Percentiles rank a stretch among this genome's conserved stretches.
These are phyloP conservation scores for Cichlasoma orientale DNA, from an alignment of 2,797 vertebrate genomes.

Conservation along the genomic window DNA sequence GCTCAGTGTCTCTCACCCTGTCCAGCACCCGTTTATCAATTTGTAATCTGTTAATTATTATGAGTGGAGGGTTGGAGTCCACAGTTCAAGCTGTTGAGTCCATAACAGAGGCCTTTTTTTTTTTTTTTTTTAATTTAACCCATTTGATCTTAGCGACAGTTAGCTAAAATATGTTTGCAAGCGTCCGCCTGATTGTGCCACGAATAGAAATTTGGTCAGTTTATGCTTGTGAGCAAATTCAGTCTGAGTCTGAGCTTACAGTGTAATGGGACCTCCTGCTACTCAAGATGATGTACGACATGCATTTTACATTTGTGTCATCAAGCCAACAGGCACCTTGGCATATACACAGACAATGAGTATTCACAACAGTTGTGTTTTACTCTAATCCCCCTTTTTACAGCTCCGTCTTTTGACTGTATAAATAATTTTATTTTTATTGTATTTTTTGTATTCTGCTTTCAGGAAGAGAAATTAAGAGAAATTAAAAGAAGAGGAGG, in stretches of 20 bases:
- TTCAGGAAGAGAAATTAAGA: background rate
- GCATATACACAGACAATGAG: background rate
- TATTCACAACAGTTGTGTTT: slow-evolving; percentile 10
- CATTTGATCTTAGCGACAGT: background rate
- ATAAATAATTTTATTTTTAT: background rate
- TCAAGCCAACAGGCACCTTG: slow-evolving; percentile 28
- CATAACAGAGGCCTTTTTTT: accelerated
- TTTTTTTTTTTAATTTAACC: background rate
- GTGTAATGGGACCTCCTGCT: slow-evolving; percentile 44
- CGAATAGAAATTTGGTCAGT: background rate
- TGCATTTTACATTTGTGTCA: slow-evolving; percentile 45
- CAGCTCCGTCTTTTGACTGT: background rate
- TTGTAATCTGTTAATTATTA: background rate
- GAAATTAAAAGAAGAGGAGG: background rate
- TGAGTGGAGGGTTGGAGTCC: background rate
- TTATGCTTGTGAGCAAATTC: background rate
- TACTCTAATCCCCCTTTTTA: background rate
- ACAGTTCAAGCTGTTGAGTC: background rate
- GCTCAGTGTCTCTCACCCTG: slow-evolving; percentile 5
- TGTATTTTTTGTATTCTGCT: background rate
- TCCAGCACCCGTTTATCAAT: background rate
- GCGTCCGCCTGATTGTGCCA: too few relatives aligned
- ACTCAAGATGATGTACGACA: slow-evolving; percentile 8
- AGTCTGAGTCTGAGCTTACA: background rate
- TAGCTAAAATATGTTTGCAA: background rate